Conservation (phyloP, 2,888 invertebrate genomes). For the Cecidostiba fungosa region DNA sequence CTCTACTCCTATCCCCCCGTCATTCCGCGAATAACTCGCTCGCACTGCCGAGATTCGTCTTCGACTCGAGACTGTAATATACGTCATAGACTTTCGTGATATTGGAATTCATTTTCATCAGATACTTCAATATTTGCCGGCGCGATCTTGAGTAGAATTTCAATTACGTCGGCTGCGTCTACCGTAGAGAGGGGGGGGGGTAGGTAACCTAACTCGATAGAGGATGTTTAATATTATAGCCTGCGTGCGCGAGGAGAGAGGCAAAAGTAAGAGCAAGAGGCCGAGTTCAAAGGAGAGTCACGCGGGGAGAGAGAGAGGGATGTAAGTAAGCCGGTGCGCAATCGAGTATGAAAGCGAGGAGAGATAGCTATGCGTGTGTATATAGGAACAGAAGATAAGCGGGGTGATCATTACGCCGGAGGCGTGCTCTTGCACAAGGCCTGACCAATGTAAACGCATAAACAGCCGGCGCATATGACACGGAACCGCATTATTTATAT, state of each 20-base stretch:
- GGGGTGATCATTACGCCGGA: not conserved
- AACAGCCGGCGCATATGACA: slow-evolving; percentile 63
- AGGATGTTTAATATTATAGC: not conserved
- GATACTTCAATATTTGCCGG: not conserved
- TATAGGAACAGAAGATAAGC: not conserved
- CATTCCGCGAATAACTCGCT: not conserved
- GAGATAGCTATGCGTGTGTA: not conserved
- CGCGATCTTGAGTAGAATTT: not conserved
- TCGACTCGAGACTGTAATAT: not conserved
- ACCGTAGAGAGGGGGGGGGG: too few species aligned
- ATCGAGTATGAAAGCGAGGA: not conserved
- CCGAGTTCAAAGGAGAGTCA: slow-evolving; percentile 5
- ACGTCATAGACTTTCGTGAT: not conserved
- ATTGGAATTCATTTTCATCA: not conserved
- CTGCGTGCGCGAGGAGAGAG: not conserved
- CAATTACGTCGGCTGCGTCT: not conserved
- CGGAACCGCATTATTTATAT: slow-evolving; percentile 68
- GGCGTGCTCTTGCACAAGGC: slow-evolving; percentile 46
- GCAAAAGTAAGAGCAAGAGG: not conserved
- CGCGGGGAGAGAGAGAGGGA: not conserved
- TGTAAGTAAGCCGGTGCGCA: too few species aligned
- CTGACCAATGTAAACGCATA: slow-evolving; percentile 66
- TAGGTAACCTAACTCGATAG: not conserved
- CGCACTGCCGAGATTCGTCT: not conserved
- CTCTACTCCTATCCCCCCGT: not conserved